These are phyloP conservation scores for Artemia franciscana DNA, from an alignment of 1,140 invertebrate genomes.

Conservation along the genomic window DNA sequence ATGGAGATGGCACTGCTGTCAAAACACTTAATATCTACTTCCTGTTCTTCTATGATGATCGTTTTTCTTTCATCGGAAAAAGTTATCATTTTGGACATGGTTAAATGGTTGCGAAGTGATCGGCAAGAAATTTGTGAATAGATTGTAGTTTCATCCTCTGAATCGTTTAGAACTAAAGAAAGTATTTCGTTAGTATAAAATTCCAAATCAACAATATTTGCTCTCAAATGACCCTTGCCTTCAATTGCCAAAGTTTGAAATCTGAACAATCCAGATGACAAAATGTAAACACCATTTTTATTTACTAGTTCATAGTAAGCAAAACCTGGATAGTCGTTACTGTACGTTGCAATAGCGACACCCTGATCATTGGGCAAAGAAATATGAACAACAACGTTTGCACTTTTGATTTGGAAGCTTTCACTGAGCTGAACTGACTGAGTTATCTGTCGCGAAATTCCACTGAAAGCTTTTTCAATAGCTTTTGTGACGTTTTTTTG, in stretches of 20 bases:
- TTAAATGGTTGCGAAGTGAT: conserved; percentile 10
- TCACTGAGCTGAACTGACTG: not conserved
- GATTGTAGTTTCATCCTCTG: conserved; percentile 14
- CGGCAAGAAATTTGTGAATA: conserved; percentile 18
- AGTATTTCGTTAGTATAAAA: conserved; percentile 57
- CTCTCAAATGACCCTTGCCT: not conserved
- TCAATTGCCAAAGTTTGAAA: conserved; percentile 2
- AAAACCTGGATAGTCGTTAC: conserved; percentile 1
- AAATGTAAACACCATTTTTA: conserved; percentile 9
- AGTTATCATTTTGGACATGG: not conserved
- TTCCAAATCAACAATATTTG: conserved; percentile 24
- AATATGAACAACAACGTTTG: not conserved
- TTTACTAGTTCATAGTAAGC: conserved; percentile 2
- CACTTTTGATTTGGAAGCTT: not conserved
- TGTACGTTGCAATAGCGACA: not conserved
- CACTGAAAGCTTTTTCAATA: conserved; percentile 39
- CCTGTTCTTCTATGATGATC: conserved; percentile 8
- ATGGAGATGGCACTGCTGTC: conserved; percentile 14
- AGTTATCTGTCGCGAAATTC: conserved; percentile 13
- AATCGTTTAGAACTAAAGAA: conserved; percentile 36
- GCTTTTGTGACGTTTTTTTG: conserved; percentile 40
- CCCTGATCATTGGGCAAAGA: not conserved
- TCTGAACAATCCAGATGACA: conserved; percentile 11
- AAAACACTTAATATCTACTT: conserved; percentile 13
- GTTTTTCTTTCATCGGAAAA: conserved; percentile 6